These are phyloP conservation scores for Euclidia mi DNA, from an alignment of 2,888 invertebrate genomes.

Conservation along the genomic window DNA sequence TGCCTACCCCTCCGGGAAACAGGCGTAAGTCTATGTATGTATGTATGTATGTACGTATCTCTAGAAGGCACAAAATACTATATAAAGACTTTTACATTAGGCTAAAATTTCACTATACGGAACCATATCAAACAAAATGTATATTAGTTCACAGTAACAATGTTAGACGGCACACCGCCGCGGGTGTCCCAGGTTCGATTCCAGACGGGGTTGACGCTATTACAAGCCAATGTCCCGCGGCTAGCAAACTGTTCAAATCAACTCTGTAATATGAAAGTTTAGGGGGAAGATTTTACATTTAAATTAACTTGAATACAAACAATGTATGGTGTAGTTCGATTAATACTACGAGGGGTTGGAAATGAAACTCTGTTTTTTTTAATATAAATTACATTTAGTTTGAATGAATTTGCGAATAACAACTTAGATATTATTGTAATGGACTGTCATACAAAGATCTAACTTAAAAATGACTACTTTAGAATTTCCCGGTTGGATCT, in stretches of 20 bases:
- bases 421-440: too few species aligned
- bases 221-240: constrained; percentile 69
- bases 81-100: not conserved
- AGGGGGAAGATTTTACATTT: constrained; percentile 54
- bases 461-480: too few species aligned
- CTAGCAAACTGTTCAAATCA: constrained; percentile 57
- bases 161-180: constrained; percentile 55
- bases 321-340: constrained; percentile 11
- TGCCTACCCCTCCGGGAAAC: too few species aligned
- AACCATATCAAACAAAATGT: constrained; percentile 42
- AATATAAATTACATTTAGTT: not conserved
- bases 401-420: too few species aligned
- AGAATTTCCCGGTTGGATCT: too few species aligned
- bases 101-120: constrained; percentile 36
- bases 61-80: too few species aligned
- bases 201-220: constrained; percentile 65
- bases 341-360: constrained; percentile 11
- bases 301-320: constrained; percentile 47
- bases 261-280: constrained; percentile 49
- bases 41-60: too few species aligned
- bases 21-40: too few species aligned
- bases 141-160: constrained; percentile 40
- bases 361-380: not conserved
- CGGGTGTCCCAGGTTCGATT: constrained; percentile 61
- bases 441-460: too few species aligned